Conservation (phyloP, 1,140 invertebrate species). For the Homalodisca vitripennis region DNA sequence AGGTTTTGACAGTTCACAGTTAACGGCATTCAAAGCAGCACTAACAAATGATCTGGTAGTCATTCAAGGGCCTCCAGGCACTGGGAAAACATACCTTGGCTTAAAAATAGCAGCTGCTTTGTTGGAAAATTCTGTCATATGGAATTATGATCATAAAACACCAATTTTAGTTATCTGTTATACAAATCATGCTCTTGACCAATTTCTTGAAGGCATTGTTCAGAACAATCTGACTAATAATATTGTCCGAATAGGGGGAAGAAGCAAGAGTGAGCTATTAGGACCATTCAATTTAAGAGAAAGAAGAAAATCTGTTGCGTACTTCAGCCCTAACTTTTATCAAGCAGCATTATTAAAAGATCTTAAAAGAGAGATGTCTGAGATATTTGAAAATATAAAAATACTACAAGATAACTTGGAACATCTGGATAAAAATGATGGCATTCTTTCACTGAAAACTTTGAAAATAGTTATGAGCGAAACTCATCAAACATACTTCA, state of each 20-base stretch:
- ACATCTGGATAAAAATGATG: constrained; percentile 26
- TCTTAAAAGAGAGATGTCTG: constrained; percentile 9
- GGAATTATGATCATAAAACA: constrained; percentile 18
- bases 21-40: constrained; percentile 56
- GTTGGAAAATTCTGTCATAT: constrained; percentile 51
- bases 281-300: constrained; percentile 48
- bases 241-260: constrained; percentile 71
- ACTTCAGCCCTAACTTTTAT: not conserved
- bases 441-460: constrained; percentile 5
- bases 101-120: constrained; percentile 62
- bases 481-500: constrained; percentile 11
- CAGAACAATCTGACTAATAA: constrained; percentile 39
- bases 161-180: constrained; percentile 79
- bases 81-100: constrained; percentile 77
- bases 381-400: not conserved
- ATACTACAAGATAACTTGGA: constrained; percentile 20
- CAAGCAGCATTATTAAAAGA: constrained; percentile 5
- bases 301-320: constrained; percentile 1
- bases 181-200: constrained; percentile 87
- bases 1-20: constrained; percentile 59
- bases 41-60: constrained; percentile 63
- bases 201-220: constrained; percentile 71
- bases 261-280: constrained; percentile 60
- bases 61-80: constrained; percentile 80
- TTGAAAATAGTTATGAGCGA: constrained; percentile 4